These are phyloP conservation scores for Napeogenes sylphis DNA, from an alignment of 2,888 invertebrate species.

Conservation along the genomic window DNA sequence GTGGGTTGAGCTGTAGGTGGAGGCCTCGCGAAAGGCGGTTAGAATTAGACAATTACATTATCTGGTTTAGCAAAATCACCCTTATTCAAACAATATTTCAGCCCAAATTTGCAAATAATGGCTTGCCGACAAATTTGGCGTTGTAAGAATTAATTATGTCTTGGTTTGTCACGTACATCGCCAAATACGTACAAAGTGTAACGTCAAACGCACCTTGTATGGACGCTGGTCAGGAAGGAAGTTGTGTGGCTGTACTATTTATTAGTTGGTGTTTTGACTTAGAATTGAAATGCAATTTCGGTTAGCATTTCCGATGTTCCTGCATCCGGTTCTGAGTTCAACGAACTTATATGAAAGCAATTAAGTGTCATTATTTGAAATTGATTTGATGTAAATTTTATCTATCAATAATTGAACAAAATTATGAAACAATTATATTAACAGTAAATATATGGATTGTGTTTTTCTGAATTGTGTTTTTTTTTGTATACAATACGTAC, in stretches of 20 bases:
- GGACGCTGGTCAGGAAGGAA: constrained; percentile 65
- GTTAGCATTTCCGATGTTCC: constrained; percentile 59
- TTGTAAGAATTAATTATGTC: constrained; percentile 65
- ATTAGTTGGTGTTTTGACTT: constrained; percentile 33
- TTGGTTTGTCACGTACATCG: constrained; percentile 66
- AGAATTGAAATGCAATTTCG: constrained; percentile 64
- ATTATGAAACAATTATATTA: no score
- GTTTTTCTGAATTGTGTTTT: no score
- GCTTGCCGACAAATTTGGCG: constrained; percentile 62
- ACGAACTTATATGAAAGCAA: constrained; percentile 39
- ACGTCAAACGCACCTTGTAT: constrained; percentile 52
- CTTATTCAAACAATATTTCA: constrained; percentile 52
- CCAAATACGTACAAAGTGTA: constrained; percentile 62
- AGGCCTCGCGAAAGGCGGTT: constrained; percentile 68
- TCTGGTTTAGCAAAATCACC: constrained; percentile 45
- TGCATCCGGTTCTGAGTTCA: constrained; percentile 50
- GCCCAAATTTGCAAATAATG: constrained; percentile 47
- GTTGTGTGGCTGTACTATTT: constrained; percentile 63
- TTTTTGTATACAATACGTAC: no score
- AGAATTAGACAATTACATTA: constrained; percentile 52
- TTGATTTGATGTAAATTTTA: not conserved
- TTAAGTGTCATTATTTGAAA: constrained; percentile 6
- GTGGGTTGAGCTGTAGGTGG: constrained; percentile 74
- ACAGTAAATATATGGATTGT: no score
- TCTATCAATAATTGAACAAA: no score